Percentiles rank a stretch among this genome's conserved stretches.
These are phyloP conservation scores for Physella acuta DNA, from an alignment of 1,140 invertebrate genomes.

Conservation along the genomic window DNA sequence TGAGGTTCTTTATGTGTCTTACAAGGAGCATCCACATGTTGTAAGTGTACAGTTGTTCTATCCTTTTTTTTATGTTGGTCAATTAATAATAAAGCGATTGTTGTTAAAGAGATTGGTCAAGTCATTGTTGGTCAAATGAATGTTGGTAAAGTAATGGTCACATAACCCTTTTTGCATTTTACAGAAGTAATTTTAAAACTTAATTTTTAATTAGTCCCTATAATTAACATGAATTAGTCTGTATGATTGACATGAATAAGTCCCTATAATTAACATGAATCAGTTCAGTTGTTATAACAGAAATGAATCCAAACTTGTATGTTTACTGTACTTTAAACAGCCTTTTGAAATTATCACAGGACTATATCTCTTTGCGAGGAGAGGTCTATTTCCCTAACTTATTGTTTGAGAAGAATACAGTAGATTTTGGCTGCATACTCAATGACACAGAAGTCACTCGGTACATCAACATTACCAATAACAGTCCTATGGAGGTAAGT, in stretches of 20 bases:
- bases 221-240: too few relatives aligned
- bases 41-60: constrained; percentile 49
- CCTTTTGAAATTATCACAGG: constrained; percentile 32
- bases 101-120: too few relatives aligned
- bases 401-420: constrained; percentile 53
- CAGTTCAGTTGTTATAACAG: not conserved
- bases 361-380: constrained; percentile 56
- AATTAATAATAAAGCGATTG: too few relatives aligned
- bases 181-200: too few relatives aligned
- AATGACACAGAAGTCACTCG: constrained; percentile 59
- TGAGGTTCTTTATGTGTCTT: constrained; percentile 52
- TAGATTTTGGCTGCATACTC: constrained; percentile 61
- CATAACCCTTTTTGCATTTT: too few relatives aligned
- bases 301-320: not conserved
- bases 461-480: constrained; percentile 60
- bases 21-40: constrained; percentile 58
- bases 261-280: not conserved
- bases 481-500: constrained; percentile 58
- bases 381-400: constrained; percentile 61
- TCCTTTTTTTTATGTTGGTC: too few relatives aligned
- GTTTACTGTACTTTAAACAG: not conserved
- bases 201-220: too few relatives aligned
- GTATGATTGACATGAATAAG: not conserved
- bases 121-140: too few relatives aligned
- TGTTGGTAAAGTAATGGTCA: too few relatives aligned